phyloP scores from a whole-genome alignment of 2,888 invertebrate genomes.

The Tipula helvola region DNA sequence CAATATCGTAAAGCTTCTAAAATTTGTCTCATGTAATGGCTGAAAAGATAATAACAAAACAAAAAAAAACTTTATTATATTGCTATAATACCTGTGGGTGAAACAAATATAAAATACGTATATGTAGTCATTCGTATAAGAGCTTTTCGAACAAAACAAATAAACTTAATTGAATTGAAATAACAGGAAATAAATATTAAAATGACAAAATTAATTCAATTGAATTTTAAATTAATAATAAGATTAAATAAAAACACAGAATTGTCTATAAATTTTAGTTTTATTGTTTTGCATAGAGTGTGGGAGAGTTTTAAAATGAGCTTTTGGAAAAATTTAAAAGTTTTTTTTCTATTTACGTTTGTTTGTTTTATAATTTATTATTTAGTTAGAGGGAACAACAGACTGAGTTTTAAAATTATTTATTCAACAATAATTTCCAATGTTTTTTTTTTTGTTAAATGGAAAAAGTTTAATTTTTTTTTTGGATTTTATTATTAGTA shows the following conservation, averaged over 20 bases:
- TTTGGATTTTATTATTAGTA: background rate
- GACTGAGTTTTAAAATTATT: background rate
- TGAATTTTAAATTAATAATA: background rate
- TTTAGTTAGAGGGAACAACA: background rate
- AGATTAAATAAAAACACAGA: background rate
- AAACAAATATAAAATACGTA: background rate
- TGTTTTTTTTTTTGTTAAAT: background rate
- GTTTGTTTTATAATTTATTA: background rate
- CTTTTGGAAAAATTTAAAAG: background rate
- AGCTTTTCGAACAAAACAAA: background rate
- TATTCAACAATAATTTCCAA: background rate
- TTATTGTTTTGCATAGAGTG: background rate
- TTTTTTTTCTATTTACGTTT: background rate
- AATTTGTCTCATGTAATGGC: constrained; percentile 98
- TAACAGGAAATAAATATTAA: background rate
- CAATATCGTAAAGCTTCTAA: constrained; percentile 94
- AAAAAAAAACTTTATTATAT: background rate
- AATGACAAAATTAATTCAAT: background rate
- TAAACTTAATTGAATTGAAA: background rate
- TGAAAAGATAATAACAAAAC: constrained; percentile 34
- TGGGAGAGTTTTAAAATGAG: background rate
- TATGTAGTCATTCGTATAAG: background rate
- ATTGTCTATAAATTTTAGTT: background rate
- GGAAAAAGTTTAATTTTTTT: background rate
- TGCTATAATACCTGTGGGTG: background rate